Percentiles rank a stretch among this genome's conserved stretches.
These are phyloP conservation scores for Dreissena polymorpha DNA, from an alignment of 1,140 invertebrate species.

Conservation along the genomic window DNA sequence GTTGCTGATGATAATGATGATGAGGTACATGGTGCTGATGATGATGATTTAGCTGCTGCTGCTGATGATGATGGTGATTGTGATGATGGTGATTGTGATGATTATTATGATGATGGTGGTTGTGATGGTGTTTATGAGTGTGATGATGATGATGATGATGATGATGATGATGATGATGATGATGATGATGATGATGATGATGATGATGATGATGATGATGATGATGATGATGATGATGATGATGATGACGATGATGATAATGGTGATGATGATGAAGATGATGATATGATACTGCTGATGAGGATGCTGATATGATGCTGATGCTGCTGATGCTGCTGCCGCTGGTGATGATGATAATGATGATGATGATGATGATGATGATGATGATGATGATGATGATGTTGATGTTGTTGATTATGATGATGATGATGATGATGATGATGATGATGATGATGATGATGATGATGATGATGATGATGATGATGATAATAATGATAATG, in stretches of 20 bases:
- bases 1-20: not conserved
- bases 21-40: not conserved
- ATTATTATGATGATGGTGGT: slow-evolving; percentile 59
- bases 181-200: slow-evolving; percentile 26
- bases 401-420: not conserved
- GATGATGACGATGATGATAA: not conserved
- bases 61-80: slow-evolving; percentile 5
- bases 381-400: slow-evolving; percentile 29
- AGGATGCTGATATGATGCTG: not conserved
- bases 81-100: slow-evolving; percentile 71
- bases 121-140: slow-evolving; percentile 35
- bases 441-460: slow-evolving; percentile 22
- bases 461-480: slow-evolving; percentile 22
- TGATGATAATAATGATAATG: slow-evolving; percentile 16
- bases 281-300: slow-evolving; percentile 3
- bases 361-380: slow-evolving; percentile 20
- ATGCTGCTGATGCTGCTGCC: not conserved
- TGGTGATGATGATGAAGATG: slow-evolving; percentile 18
- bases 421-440: slow-evolving; percentile 20
- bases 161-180: slow-evolving; percentile 43
- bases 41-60: too few species aligned
- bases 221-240: slow-evolving; percentile 12
- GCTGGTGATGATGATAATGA: slow-evolving; percentile 21
- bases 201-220: slow-evolving; percentile 31
- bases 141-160: slow-evolving; percentile 38